Evolutionary conservation across 2,888 invertebrate species (phyloP), one percentile per base, ranked within the genome.

Genomic region (Zaprionus lineosus): DNA sequence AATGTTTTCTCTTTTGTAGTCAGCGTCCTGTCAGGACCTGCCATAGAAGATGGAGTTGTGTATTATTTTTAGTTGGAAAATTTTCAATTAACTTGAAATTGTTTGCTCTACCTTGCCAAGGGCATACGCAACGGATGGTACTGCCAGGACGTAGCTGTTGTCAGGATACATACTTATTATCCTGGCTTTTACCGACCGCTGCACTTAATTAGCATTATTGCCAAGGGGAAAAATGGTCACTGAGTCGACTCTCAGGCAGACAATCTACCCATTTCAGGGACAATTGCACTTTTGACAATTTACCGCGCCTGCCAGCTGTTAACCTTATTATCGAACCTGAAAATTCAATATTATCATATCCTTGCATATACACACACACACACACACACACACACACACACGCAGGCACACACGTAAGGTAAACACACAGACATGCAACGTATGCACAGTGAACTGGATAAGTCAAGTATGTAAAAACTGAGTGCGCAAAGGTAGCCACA

Each of bases 261-360:
- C 78, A 67, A 76, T 59, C 29, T 61, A 26, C 62, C 52, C 57
- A 46, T 41, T 51, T 62, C 53, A 58, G 52, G 67, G 77, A 72
- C 76, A 76, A 84, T 79, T 72, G 76, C 63, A 56, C 84, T 62
- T 68, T 62, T 60, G 60, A 61, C 60, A 61, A 76, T 73, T 71
- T 57, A 61, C 56, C n/a, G n/a, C 15, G 40, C 14, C 39, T 34
- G 55, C 16, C 62, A 57, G 59, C 56, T 55, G 57, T 40, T 40
- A 57, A 33, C 56, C 59, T 61, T 68, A 77, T 79, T 75, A 79
- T 61, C 43, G 56, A 63, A 40, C 51, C 58, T 18, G 84, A 39
- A 67, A 81, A 63, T 63, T n/a, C 36, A 77, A 69, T 60, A 63
- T 46, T 9, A 34, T 43, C n/a, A n/a, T n/a, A n/a, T n/a, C n/a